Conservation (phyloP, 2,113 vertebrate species). For the Oreochromis tanganicae region DNA sequence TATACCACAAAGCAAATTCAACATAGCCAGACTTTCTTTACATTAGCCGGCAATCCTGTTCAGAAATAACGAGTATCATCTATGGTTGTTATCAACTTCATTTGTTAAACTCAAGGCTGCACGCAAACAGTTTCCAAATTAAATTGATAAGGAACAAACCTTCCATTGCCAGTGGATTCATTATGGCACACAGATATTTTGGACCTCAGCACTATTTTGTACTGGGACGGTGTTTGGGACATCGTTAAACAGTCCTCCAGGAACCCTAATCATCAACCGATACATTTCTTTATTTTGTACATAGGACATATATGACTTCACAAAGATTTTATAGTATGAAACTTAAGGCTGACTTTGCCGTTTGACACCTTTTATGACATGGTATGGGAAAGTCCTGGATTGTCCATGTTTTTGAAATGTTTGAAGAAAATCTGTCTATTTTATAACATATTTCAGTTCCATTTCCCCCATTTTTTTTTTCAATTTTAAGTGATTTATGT, state of each 20-base stretch:
- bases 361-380: neutral
- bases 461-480: neutral
- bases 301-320: neutral
- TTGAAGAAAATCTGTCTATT: neutral
- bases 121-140: neutral
- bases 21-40: too few species aligned
- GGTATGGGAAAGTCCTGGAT: neutral
- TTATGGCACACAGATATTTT: neutral
- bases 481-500: neutral
- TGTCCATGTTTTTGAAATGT: neutral
- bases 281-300: rapidly evolving
- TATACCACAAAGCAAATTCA: too few species aligned
- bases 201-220: neutral
- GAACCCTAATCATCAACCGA: neutral
- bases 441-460: neutral
- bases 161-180: neutral
- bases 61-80: too few species aligned
- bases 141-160: neutral
- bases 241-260: neutral
- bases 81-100: neutral
- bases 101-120: neutral
- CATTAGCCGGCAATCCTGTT: too few species aligned
- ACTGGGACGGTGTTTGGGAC: neutral
- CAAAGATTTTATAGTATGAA: neutral
- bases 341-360: neutral